Conservation (phyloP, 1,140 invertebrate species). For the Zaprionus lachaisei region DNA sequence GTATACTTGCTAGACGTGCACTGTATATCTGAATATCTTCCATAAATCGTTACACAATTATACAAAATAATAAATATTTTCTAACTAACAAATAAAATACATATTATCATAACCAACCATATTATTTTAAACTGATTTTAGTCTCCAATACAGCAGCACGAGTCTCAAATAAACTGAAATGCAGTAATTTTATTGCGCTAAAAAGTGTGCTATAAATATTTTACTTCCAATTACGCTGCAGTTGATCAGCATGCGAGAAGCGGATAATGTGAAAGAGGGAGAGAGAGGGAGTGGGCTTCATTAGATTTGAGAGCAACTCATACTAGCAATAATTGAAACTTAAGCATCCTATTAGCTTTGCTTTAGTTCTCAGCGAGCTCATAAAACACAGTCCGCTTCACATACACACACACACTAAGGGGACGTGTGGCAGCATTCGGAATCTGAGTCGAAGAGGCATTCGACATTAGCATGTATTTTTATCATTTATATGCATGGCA, state of each 20-base stretch:
- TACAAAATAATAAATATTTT: no score
- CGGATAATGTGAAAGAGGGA: neutral
- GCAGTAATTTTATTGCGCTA: neutral
- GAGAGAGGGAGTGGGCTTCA: slow-evolving; percentile 40
- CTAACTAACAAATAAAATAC: no score
- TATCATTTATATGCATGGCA: slow-evolving; percentile 81
- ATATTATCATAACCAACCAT: no score
- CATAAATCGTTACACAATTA: no score
- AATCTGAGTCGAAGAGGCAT: slow-evolving; percentile 18
- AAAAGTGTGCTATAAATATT: slow-evolving; percentile 1
- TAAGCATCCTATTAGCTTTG: slow-evolving; percentile 76
- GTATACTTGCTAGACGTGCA: no score
- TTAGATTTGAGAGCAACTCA: slow-evolving; percentile 60
- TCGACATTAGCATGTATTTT: slow-evolving; percentile 74
- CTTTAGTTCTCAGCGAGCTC: slow-evolving; percentile 56
- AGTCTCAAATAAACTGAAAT: neutral
- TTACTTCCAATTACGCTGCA: neutral
- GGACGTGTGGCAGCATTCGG: slow-evolving; percentile 9
- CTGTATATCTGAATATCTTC: no score
- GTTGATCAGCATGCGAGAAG: slow-evolving; percentile 5
- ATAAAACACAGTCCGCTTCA: slow-evolving; percentile 42
- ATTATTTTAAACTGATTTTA: neutral
- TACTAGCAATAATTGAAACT: slow-evolving; percentile 80
- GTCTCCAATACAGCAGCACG: neutral
- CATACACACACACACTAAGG: neutral